Evolutionary conservation across 2,797 vertebrate genomes (phyloP).

Genomic region (Botia kubotai): DNA sequence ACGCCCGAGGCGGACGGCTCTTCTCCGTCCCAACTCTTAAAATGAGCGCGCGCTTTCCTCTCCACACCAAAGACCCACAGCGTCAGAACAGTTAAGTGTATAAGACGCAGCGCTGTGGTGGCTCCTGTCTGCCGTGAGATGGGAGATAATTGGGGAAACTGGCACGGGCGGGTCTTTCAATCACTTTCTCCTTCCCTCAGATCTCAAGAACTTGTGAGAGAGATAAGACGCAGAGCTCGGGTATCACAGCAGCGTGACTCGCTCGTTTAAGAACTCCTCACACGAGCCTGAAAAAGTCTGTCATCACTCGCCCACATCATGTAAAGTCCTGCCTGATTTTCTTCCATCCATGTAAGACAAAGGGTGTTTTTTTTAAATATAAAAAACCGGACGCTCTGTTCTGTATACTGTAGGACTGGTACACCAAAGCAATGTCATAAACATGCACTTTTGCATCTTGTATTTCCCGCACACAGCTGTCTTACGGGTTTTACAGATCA

Average conservation of each 20-base stretch:
- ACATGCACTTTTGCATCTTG: not conserved
- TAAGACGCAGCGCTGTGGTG: conserved; percentile 11
- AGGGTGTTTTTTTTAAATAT: not conserved
- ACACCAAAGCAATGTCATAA: not conserved
- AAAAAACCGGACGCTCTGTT: not conserved
- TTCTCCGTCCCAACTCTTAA: not conserved
- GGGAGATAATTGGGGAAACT: conserved; percentile 49
- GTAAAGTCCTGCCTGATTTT: not conserved
- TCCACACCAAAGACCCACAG: not conserved
- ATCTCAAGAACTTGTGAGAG: conserved; percentile 23
- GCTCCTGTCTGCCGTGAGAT: conserved; percentile 30
- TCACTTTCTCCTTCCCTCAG: conserved; percentile 36
- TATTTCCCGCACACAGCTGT: not conserved
- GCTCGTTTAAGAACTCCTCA: conserved; percentile 10
- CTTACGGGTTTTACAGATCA: not conserved
- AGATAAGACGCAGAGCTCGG: conserved; percentile 31
- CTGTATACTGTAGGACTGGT: not conserved
- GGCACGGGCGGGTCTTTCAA: conserved; percentile 39
- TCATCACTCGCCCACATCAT: not conserved
- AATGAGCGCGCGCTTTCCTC: not conserved
- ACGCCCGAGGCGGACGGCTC: not conserved
- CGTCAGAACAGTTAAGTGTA: not conserved
- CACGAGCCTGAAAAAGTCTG: conserved; percentile 3
- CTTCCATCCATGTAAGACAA: not conserved
- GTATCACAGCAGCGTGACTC: conserved; percentile 11